Base-by-base conservation (phyloP, 92 coral and sea anemone species). In the Micromussa lordhowensis region DNA sequence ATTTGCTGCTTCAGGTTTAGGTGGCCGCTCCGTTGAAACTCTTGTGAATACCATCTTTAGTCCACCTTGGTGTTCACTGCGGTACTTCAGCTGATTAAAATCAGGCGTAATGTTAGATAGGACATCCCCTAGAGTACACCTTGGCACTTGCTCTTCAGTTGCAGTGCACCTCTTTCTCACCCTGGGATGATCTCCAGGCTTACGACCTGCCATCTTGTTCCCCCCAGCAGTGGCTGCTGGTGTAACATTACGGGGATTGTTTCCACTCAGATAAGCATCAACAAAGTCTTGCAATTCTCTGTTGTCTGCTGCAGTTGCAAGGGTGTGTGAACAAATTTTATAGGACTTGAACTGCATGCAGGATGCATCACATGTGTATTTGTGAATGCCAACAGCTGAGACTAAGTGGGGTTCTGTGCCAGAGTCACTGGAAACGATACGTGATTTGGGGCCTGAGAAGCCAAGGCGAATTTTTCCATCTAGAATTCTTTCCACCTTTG, bases 271-370 rank as follows among this genome's bases (percentile, higher is more conserved):
- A 32, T 86, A 78, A 26, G 30, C 78, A 11, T 32, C 35, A 76
- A 69, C 91, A 55, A 78, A 91, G 61, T 78, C 84, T 66, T 82
- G 64, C 10, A 91, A 54, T 21, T 91, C 85, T 32, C 75, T 87
- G 91, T 91, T 91, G 66, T 91, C 89, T 54, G 91, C 85, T 18
- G 94, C 87, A 24, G 91, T 76, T 35, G 94, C 91, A 78, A 87
- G 82, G 12, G 91, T 66, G 59, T 86, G 88, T n/a, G 86, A 36
- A 38, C 94, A 91, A 13, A 87, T 70, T 55, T 87, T 68, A 30
- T 57, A 68, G 14, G 85, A 17, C 66, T 58, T 87, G 86, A 77
- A 91, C 26, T 91, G 91, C n/a, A 91, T 9, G 58, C 93, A 91
- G 5, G 93, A 72, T 14, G 91, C 29, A n/a, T 72, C 75, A 68